Evolutionary conservation across 2,888 invertebrate genomes (phyloP).

Genomic region (Hofmannophila pseudospretella): DNA sequence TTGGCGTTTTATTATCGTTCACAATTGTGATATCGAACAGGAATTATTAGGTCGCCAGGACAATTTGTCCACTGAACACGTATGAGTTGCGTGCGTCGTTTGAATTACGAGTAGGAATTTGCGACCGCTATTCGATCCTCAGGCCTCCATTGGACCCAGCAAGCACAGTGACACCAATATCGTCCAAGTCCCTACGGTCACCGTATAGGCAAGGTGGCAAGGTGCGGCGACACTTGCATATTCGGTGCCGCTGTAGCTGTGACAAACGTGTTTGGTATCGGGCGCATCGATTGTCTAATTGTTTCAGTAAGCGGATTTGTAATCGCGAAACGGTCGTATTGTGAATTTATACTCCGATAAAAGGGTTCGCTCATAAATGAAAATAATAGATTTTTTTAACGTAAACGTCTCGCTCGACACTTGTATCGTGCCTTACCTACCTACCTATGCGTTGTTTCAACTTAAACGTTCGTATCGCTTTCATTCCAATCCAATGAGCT

Average conservation of each 20-base stretch:
- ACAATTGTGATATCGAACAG: constrained; percentile 39
- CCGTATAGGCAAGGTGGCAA: constrained; percentile 30
- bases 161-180: constrained; percentile 66
- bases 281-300: constrained; percentile 51
- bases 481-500: constrained; percentile 31
- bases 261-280: constrained; percentile 59
- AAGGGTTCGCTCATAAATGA: too few species aligned
- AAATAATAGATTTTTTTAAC: not conserved
- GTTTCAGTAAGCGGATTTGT: constrained; percentile 63
- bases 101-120: constrained; percentile 75
- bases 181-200: constrained; percentile 50
- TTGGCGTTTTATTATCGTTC: constrained; percentile 1
- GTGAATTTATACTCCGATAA: constrained; percentile 23
- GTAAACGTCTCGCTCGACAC: too few species aligned
- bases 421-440: too few species aligned
- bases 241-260: constrained; percentile 45
- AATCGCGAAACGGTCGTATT: constrained; percentile 61
- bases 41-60: constrained; percentile 66
- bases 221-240: constrained; percentile 42
- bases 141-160: constrained; percentile 36
- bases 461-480: constrained; percentile 24
- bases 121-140: constrained; percentile 74
- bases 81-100: constrained; percentile 56
- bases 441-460: too few species aligned
- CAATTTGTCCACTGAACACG: constrained; percentile 64